phyloP scores from a whole-genome alignment of 2,888 invertebrate species.

The Hypomecis punctinalis region DNA sequence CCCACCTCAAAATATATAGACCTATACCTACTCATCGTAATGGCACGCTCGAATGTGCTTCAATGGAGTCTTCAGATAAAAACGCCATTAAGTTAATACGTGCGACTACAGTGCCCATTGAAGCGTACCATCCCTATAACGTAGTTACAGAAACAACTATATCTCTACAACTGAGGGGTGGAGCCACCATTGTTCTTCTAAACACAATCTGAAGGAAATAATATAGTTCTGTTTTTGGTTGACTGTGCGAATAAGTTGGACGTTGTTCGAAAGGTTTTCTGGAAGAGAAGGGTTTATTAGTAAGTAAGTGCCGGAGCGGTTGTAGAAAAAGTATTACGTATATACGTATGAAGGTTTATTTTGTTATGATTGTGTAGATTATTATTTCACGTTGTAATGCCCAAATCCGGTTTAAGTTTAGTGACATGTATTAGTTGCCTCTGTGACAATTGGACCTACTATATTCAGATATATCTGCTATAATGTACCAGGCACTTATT shows the following conservation, averaged over 20 bases:
- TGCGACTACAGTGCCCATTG: conserved; percentile 16
- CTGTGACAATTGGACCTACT: too few relatives aligned
- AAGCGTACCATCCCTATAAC: conserved; percentile 13
- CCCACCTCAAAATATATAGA: neutral
- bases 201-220: neutral
- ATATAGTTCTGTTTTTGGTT: neutral
- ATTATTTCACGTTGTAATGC: too few relatives aligned
- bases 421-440: too few relatives aligned
- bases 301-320: neutral
- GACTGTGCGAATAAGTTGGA: neutral
- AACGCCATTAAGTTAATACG: conserved; percentile 26
- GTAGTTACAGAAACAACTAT: neutral
- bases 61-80: conserved; percentile 17
- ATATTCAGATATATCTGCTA: too few relatives aligned
- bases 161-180: too few relatives aligned
- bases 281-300: neutral
- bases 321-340: too few relatives aligned
- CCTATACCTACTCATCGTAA: conserved; percentile 3
- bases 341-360: too few relatives aligned
- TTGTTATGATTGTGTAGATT: too few relatives aligned
- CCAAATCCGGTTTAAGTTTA: too few relatives aligned
- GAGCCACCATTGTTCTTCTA: neutral
- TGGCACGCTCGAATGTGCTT: conserved; percentile 7
- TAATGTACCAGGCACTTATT: too few relatives aligned
- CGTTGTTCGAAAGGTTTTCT: neutral